phyloP scores from a whole-genome alignment of 2,888 invertebrate genomes.

The Reticulitermes lucifugus region DNA sequence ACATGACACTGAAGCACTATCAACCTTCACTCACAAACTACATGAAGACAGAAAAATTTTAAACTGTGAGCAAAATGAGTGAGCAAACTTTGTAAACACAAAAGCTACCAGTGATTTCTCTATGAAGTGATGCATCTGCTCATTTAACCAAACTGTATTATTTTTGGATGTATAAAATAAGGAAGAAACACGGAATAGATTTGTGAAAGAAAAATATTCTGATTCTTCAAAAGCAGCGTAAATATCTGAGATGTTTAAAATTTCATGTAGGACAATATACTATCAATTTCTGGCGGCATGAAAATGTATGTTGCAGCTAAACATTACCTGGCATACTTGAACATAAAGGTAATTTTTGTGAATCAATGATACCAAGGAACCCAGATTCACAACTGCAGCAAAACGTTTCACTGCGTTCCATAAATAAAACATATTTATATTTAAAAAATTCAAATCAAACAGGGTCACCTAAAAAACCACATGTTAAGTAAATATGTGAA shows the following conservation, averaged over 20 bases:
- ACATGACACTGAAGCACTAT: constrained; percentile 53
- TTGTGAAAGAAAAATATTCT: neutral
- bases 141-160: neutral
- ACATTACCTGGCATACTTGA: no score
- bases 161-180: neutral
- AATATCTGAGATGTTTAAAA: neutral
- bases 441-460: neutral
- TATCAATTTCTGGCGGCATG: no score
- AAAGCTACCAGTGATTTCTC: neutral
- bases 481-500: neutral
- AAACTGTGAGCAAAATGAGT: neutral
- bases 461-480: neutral
- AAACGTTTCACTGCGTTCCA: no score
- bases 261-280: neutral
- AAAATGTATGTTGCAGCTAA: no score
- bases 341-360: no score
- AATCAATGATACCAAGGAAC: no score
- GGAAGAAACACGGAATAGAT: neutral
- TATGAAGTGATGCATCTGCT: constrained; percentile 1
- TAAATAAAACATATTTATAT: no score
- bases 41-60: constrained; percentile 11
- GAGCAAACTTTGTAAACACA: neutral
- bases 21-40: constrained; percentile 47
- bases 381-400: no score
- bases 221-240: neutral